Percentiles rank a stretch among this genome's conserved stretches.
These are phyloP conservation scores for Phodopus roborovskii DNA, from an alignment of 2,113 vertebrate genomes.

Conservation along the genomic window DNA sequence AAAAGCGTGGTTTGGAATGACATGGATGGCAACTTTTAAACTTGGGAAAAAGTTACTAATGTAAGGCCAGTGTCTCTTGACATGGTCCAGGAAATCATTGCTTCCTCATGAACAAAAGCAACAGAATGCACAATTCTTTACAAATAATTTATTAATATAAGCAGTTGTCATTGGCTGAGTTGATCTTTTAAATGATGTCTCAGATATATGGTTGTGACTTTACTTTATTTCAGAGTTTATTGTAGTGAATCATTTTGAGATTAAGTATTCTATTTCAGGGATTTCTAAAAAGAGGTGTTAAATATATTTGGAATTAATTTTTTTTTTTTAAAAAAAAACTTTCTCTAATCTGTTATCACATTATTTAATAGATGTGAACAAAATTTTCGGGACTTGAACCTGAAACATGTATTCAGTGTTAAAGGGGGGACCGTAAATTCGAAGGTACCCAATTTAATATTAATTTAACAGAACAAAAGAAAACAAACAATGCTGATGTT, in stretches of 20 bases:
- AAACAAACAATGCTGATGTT: background rate
- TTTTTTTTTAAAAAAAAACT: background rate
- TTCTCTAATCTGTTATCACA: background rate
- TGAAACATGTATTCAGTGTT: background rate
- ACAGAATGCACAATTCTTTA: background rate
- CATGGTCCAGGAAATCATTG: background rate
- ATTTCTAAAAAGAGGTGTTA: background rate
- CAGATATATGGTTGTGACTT: constrained; percentile 1
- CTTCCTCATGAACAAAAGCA: background rate
- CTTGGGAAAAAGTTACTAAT: background rate
- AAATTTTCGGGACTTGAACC: background rate
- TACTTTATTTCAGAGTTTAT: constrained; percentile 25
- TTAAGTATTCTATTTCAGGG: constrained; percentile 26
- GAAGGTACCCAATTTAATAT: constrained; percentile 9
- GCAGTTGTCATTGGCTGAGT: background rate
- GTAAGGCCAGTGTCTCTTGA: background rate
- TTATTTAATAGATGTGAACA: constrained; percentile 24
- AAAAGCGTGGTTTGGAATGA: constrained; percentile 9
- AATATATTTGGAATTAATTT: constrained; percentile 17
- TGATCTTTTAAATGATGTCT: constrained; percentile 28
- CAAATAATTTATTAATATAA: constrained; percentile 37
- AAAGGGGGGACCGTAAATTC: background rate
- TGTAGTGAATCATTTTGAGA: background rate
- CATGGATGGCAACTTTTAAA: constrained; percentile 10
- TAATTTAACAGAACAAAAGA: background rate